Evolutionary conservation across 2,797 vertebrate genomes (phyloP), one percentile per base, ranked within the genome.

Genomic region (Todus mexicanus): DNA sequence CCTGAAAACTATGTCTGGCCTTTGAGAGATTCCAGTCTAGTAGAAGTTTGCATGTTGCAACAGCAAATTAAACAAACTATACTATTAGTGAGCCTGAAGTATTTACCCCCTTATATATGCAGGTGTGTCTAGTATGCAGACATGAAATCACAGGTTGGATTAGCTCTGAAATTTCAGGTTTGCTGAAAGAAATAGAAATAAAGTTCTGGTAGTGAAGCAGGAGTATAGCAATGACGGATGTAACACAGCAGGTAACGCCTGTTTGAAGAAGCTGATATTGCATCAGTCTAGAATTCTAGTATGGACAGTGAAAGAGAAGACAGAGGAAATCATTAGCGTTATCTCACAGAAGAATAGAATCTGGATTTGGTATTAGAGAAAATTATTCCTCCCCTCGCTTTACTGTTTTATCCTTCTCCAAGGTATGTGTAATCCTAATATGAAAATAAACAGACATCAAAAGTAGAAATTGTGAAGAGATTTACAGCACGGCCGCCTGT

Each of bases 141-240:
- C 54, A 65, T 14, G 15, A 84, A 72, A 50, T 43, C n/a, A 73
- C 16, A 35, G 21, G 17, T n/a, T 48, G 16, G n/a, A 66, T 70
- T 73, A 51, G 19, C 10, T 79, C 53, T 47, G 27, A 56, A 68
- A 33, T 8, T 40, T 76, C n/a, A 59, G 22, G 15, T 66, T 63
- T 70, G 17, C 16, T 63, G 12, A 70, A 75, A 59, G 51, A 64
- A 71, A 59, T 1, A 33, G 16, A 91, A 90, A 66, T 31, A 51
- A 71, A 48, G 11, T 38, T 82, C 64, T 53, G 6, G 12, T 64
- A 60, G 42, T 15, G 15, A 78, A 78, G 18, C 25, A 57, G 12
- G 18, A 11, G 14, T 45, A 70, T 3, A 72, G 15, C 16, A 71
- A 25, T 29, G 3, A n/a, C 11, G 17, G 43, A 11, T 0, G 0